Conservation (phyloP, 2,888 invertebrate genomes). For the Pachycephus smyrnensis region DNA sequence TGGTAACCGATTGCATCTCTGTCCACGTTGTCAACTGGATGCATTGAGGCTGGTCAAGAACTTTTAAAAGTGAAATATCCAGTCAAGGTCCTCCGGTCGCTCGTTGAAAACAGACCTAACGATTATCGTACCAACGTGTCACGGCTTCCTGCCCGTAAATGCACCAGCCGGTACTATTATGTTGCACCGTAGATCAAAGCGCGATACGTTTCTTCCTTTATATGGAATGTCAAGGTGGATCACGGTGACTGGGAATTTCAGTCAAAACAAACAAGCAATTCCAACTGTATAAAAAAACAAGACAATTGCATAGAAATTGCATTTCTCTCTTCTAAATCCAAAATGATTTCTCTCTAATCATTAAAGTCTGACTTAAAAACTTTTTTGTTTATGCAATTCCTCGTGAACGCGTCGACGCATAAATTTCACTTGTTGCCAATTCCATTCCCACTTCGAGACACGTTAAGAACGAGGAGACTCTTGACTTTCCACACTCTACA, state of each 20-base stretch:
- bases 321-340: not conserved
- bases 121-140: not conserved
- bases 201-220: not conserved
- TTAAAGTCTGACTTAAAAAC: not conserved
- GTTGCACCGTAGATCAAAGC: not conserved
- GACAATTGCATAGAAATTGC: too few species aligned
- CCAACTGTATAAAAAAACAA: not conserved
- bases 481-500: not conserved
- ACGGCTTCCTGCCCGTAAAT: not conserved
- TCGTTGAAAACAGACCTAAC: not conserved
- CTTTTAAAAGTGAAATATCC: not conserved
- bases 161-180: not conserved
- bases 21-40: not conserved
- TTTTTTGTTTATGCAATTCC: not conserved
- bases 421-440: not conserved
- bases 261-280: not conserved
- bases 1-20: not conserved
- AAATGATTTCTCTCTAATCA: not conserved
- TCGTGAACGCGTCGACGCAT: not conserved
- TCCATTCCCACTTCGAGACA: not conserved
- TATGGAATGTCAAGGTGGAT: not conserved
- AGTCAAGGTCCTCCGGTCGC: not conserved
- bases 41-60: not conserved
- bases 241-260: not conserved
- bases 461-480: not conserved